Conservation (phyloP, 2,888 invertebrate species). For the Seira musarum region DNA sequence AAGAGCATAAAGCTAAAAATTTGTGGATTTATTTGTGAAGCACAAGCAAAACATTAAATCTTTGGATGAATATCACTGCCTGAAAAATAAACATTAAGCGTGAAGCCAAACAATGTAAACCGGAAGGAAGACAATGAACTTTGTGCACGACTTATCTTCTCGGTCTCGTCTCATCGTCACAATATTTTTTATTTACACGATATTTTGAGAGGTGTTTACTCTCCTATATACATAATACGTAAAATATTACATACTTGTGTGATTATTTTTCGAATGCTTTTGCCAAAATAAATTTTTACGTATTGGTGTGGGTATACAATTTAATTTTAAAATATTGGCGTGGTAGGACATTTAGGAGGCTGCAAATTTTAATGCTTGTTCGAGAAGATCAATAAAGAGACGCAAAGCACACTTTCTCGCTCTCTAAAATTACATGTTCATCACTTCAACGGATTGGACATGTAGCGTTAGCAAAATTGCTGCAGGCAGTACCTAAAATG, state of each 20-base stretch:
- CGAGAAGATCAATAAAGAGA: too few relatives aligned
- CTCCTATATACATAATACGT: not conserved
- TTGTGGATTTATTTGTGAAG: not conserved
- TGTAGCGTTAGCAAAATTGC: too few relatives aligned
- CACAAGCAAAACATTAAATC: not conserved
- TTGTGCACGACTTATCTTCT: not conserved
- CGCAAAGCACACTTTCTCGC: too few relatives aligned
- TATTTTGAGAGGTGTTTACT: not conserved
- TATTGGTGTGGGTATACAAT: too few relatives aligned
- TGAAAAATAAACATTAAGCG: not conserved
- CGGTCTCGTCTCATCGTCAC: not conserved
- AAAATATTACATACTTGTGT: not conserved
- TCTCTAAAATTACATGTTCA: too few relatives aligned
- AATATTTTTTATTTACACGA: not conserved
- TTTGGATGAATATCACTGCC: not conserved
- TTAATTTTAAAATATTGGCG: too few relatives aligned
- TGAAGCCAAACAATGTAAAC: constrained; percentile 19
- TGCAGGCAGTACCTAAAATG: too few relatives aligned
- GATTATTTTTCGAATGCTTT: not conserved
- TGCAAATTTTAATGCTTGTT: too few relatives aligned
- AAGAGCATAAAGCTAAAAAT: not conserved
- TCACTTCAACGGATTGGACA: too few relatives aligned
- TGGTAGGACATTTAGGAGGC: too few relatives aligned
- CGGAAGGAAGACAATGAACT: constrained; percentile 49
- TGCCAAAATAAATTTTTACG: not conserved